Conservation (phyloP, 2,113 vertebrate species). For the Xyliphius kryptos region DNA sequence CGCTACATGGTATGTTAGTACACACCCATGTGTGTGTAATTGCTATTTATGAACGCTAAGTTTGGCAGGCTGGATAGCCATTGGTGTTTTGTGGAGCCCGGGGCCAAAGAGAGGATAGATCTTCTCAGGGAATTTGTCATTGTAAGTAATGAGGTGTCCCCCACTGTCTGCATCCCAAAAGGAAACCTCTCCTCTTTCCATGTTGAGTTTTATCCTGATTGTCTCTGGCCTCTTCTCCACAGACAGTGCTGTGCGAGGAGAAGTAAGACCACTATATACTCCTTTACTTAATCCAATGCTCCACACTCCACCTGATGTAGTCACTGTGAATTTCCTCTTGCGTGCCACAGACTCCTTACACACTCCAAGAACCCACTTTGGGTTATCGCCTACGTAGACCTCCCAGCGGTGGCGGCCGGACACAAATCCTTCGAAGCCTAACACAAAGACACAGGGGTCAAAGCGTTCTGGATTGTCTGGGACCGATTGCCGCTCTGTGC, state of each 20-base stretch:
- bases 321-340: constrained; percentile 64
- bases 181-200: constrained; percentile 58
- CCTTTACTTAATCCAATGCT: constrained; percentile 62
- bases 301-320: constrained; percentile 59
- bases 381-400: constrained; percentile 56
- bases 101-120: constrained; percentile 71
- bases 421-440: constrained; percentile 60
- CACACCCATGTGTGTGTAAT: too few relatives aligned
- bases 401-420: constrained; percentile 68
- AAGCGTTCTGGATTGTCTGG: constrained; percentile 64
- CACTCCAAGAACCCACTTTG: constrained; percentile 65
- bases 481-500: constrained; percentile 42
- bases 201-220: constrained; percentile 57
- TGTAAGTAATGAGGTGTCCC: constrained; percentile 56
- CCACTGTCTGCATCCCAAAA: constrained; percentile 54
- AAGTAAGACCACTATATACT: constrained; percentile 48
- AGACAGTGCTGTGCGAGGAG: constrained; percentile 44
- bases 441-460: constrained; percentile 62
- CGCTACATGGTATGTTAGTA: too few relatives aligned
- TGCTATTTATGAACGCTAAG: constrained; percentile 50
- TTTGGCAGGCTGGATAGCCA: constrained; percentile 52
- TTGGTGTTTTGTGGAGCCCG: constrained; percentile 54
- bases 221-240: constrained; percentile 47
- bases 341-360: constrained; percentile 57
- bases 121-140: constrained; percentile 54